A percentile compares a stretch with the other conserved stretches of the same genome.
These are phyloP conservation scores for Agapornis canus DNA, from an alignment of 2,797 vertebrate genomes.

Conservation along the genomic window DNA sequence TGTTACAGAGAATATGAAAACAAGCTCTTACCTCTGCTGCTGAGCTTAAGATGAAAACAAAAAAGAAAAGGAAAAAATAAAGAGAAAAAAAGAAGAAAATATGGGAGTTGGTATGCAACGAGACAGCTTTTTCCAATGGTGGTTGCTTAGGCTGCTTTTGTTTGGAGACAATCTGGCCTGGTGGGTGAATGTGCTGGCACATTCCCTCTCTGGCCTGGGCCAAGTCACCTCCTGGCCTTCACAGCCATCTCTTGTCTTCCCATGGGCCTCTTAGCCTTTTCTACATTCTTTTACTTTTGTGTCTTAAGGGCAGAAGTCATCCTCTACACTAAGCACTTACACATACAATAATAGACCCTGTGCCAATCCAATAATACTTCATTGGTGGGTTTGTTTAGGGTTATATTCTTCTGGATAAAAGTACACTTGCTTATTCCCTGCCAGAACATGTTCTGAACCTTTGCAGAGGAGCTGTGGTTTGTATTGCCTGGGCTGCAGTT, in stretches of 20 bases:
- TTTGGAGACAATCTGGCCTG: neutral
- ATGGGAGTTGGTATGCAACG: neutral
- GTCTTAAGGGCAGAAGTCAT: neutral
- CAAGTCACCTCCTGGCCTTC: neutral
- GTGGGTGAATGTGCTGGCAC: neutral
- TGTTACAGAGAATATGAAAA: constrained; percentile 34
- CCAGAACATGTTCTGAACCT: neutral
- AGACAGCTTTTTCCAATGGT: neutral
- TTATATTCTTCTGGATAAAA: neutral
- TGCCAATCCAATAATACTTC: neutral
- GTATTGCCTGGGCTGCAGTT: neutral
- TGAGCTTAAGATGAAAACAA: neutral
- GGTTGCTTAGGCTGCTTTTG: neutral
- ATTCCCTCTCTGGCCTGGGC: neutral
- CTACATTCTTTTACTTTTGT: neutral
- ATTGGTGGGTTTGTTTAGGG: neutral
- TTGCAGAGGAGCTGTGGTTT: neutral
- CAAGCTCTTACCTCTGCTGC: neutral
- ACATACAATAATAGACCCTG: neutral
- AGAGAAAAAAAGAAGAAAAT: neutral
- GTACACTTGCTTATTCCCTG: neutral
- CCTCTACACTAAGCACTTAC: neutral
- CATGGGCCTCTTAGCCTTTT: neutral
- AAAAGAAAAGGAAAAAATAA: too few species aligned
- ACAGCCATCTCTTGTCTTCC: neutral